Evolutionary conservation across 2,797 vertebrate genomes (phyloP), one percentile per base, ranked within the genome.

Genomic region (Tarsius wallacei): DNA sequence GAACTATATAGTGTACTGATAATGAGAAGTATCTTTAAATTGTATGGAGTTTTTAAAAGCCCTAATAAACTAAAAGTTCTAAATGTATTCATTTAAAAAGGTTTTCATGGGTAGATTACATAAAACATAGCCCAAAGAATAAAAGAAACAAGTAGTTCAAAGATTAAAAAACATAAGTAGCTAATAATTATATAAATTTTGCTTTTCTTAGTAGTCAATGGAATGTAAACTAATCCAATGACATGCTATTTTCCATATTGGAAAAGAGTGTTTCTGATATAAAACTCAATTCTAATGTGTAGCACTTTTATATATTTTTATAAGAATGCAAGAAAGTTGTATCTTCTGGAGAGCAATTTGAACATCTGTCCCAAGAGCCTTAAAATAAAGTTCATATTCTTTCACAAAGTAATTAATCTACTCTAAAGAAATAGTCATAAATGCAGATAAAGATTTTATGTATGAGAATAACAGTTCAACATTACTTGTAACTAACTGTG

Each of bases 41-140:
- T 87, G 78, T 87, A 93, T 22, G 47, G 33, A 68, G 7, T 73
- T 94, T 4, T 42, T 91, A 76, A 86, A 90, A 92, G 16, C 8
- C 17, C 71, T 88, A 94, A 82, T 47, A 73, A 95, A 85, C 2
- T 87, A 89, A 73, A 49, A 93, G 87, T 95, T 80, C n/a, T 74
- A 81, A 95, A 81, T 71, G 5, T 15, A 74, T 53, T 71, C n/a
- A 91, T 33, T 84, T 26, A 93, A 87, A 95, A 71, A 53, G 5
- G 68, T 77, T 94, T 53, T 51, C 14, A 64, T 68, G 10, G 15
- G 14, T 68, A 76, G 7, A 63, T 0, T 90, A 11, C 13, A 64
- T 73, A 57, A 81, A 93, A 53, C 11, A 11, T 19, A 33, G 9
- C 14, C 63, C 26, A 76, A 81, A 74, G 8, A 77, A 76, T 31